A percentile compares a stretch with the other conserved stretches of the same genome.
phyloP scores from a whole-genome alignment of 2,797 vertebrate genomes.

The Steatocranus sp. region DNA sequence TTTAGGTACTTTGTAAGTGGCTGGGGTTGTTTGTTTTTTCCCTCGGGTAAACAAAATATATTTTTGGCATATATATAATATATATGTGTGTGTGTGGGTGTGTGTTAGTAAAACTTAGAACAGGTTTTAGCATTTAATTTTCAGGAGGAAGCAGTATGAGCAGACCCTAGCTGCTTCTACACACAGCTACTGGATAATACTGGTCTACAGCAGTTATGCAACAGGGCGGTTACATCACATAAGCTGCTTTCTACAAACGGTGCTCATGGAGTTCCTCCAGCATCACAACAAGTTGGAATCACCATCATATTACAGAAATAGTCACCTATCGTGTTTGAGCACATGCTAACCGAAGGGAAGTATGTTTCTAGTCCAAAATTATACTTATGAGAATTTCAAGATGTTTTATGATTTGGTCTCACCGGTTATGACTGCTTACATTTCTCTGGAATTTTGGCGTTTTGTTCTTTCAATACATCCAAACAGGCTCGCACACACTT shows the following conservation, averaged over 20 bases:
- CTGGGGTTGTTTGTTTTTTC: background rate
- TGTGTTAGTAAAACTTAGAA: background rate
- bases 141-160: background rate
- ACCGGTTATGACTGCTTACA: background rate
- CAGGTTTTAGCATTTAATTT: background rate
- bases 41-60: background rate
- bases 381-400: background rate
- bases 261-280: background rate
- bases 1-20: background rate
- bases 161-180: background rate
- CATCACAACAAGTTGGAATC: background rate
- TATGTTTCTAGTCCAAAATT: background rate
- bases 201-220: conserved; percentile 55
- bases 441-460: background rate
- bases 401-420: background rate
- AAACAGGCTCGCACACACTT: conserved; percentile 1
- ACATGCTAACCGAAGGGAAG: background rate
- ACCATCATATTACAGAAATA: background rate
- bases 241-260: background rate
- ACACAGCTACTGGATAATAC: conserved; percentile 8
- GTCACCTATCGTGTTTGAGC: background rate
- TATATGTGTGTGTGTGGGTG: rapidly evolving
- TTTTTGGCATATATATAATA: background rate
- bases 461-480: background rate
- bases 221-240: conserved; percentile 27